A percentile compares a stretch with the other conserved stretches of the same genome.
phyloP scores from a whole-genome alignment of 64 coral and sea anemone species.

The Platygyra sinensis region DNA sequence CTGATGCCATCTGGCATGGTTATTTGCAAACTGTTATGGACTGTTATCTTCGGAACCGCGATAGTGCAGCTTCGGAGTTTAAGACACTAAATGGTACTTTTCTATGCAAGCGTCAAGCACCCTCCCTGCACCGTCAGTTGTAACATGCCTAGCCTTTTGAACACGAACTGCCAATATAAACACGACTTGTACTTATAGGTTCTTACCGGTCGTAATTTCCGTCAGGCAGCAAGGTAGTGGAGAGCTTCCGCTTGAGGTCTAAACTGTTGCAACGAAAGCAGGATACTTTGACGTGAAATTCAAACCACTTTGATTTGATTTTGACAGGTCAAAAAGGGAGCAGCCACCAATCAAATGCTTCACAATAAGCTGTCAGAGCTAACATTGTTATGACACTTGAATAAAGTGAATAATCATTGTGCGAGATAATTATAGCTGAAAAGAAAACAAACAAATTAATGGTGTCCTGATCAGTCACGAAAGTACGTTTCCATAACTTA shows the following conservation, averaged over 20 bases:
- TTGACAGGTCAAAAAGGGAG: not conserved
- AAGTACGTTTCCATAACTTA: no score
- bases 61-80: not conserved
- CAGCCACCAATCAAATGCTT: no score
- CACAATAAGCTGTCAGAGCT: not conserved
- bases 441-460: no score
- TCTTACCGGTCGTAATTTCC: not conserved
- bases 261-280: not conserved
- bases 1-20: slow-evolving; percentile 6
- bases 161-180: slow-evolving; percentile 16
- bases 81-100: no score
- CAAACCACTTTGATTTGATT: slow-evolving; percentile 19
- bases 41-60: slow-evolving; percentile 9
- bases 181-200: slow-evolving; percentile 4
- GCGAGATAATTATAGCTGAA: no score
- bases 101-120: not conserved
- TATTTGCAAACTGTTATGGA: not conserved
- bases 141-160: not conserved
- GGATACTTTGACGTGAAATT: no score
- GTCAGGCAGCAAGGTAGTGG: slow-evolving; percentile 14
- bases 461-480: no score
- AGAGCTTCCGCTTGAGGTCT: slow-evolving; percentile 1
- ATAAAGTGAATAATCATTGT: not conserved
- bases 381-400: not conserved
- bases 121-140: not conserved